Conservation (phyloP, 2,888 invertebrate genomes). For the Rotaria magnacalcarata region DNA sequence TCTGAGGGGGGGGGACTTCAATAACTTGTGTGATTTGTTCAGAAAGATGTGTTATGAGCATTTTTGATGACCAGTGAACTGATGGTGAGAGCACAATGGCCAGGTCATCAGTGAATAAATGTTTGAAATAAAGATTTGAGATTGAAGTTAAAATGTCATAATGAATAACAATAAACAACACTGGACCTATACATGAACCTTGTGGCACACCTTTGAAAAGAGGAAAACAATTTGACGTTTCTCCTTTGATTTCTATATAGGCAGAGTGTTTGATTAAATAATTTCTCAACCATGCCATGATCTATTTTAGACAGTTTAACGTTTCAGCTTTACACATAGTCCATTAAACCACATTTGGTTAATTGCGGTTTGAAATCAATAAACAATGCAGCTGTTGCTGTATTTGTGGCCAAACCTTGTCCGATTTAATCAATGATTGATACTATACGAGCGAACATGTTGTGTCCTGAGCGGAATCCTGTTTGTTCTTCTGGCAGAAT, state of each 20-base stretch:
- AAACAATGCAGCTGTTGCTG: background rate
- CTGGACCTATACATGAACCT: background rate
- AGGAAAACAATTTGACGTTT: background rate
- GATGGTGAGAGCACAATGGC: background rate
- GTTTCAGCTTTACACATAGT: background rate
- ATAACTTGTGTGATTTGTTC: background rate
- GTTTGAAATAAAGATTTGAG: background rate
- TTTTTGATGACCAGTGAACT: background rate
- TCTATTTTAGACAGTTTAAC: background rate
- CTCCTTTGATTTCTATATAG: background rate
- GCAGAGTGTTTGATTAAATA: background rate
- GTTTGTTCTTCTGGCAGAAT: constrained; percentile 16
- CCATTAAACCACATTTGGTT: background rate
- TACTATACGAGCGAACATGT: background rate
- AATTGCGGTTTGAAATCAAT: background rate
- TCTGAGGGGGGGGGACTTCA: background rate
- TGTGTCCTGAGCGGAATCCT: background rate
- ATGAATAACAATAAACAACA: background rate
- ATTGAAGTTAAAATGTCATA: background rate
- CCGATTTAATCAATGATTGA: background rate
- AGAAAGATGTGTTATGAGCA: background rate
- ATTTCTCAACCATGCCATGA: background rate
- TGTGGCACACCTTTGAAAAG: background rate
- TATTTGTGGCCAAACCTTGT: background rate
- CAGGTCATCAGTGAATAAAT: background rate